Base-by-base conservation (phyloP, 1,140 invertebrate genomes). In the Atta cephalotes region DNA sequence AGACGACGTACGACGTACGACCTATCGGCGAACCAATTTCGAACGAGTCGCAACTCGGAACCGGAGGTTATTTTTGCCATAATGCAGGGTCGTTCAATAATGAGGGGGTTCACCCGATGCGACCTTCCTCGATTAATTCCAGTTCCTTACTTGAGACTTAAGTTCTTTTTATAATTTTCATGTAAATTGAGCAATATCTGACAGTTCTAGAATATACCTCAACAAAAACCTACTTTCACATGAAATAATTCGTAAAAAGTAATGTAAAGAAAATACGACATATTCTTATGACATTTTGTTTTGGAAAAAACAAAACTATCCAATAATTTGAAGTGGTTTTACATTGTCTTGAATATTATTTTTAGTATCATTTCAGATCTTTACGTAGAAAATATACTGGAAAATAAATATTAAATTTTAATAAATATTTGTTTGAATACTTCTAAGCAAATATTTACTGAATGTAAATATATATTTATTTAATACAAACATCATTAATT, bases 1-100 rank as follows among this genome's bases (percentile, higher is more conserved):
- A 88, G 68, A 88, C 31, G 87, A 88, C 25, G 87, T 77, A 25
- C 25, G 25, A 25, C 84, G 63, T 53, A 72, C 71, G 87, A 89
- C 88, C 88, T 86, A 85, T 92, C 86, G 88, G 78, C 87, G 90
- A 88, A 92, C 92, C 88, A 90, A 89, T 93, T 93, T 78, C 72
- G 49, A 89, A 88, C 86, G 53, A 80, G 79, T 86, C 62, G 70
- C 80, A 39, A 78, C 16, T 78, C 76, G 56, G 25, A 31, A 35
- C 68, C 63, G 14, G 80, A 72, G 68, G 39, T 18, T 49, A 16
- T 63, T 72, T 56, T 63, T 84, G 39, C 21, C 25, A 45, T 81
- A 60, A 81, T 76, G 70, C 80, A 84, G 80, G 70, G 70, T 82
- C 70, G 80, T 14, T 49, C 71, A 63, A 76, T 84, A 84, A 84